phyloP scores from a whole-genome alignment of 1,140 invertebrate species.

The Riptortus pedestris region DNA sequence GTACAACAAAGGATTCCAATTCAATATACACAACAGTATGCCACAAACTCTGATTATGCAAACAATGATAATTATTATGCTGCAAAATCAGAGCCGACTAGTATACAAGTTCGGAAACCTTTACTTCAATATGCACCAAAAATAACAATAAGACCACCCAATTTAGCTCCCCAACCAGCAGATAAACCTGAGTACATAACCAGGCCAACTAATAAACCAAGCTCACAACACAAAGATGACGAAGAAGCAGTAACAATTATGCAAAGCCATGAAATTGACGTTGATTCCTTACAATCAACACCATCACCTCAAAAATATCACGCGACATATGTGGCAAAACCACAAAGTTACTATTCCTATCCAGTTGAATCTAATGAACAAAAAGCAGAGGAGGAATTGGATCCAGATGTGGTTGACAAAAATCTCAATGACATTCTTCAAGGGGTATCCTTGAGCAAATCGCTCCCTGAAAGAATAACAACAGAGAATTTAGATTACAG shows the following conservation, averaged over 20 bases:
- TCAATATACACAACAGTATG: slow-evolving; percentile 1
- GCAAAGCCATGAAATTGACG: slow-evolving; percentile 29
- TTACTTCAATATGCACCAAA: background rate
- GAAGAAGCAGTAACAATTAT: slow-evolving; percentile 21
- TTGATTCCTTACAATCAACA: background rate
- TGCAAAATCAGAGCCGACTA: background rate
- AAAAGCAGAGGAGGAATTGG: background rate
- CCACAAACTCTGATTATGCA: background rate
- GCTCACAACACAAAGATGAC: background rate
- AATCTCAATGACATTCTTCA: slow-evolving; percentile 21
- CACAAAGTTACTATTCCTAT: background rate
- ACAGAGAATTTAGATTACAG: slow-evolving; percentile 65
- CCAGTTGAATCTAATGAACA: background rate
- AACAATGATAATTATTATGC: background rate
- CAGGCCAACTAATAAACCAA: background rate
- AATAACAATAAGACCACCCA: background rate
- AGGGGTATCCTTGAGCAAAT: slow-evolving; percentile 39
- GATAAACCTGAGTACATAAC: background rate
- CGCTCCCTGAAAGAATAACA: slow-evolving; percentile 58
- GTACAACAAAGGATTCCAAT: background rate
- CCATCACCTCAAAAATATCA: slow-evolving; percentile 11
- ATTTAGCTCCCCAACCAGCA: background rate
- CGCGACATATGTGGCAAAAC: slow-evolving; percentile 13
- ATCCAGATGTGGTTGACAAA: slow-evolving; percentile 10
- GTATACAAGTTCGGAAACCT: background rate